Evolutionary conservation across 1,140 invertebrate genomes (phyloP), one percentile per base, ranked within the genome.

Genomic region (Ephestia elutella): DNA sequence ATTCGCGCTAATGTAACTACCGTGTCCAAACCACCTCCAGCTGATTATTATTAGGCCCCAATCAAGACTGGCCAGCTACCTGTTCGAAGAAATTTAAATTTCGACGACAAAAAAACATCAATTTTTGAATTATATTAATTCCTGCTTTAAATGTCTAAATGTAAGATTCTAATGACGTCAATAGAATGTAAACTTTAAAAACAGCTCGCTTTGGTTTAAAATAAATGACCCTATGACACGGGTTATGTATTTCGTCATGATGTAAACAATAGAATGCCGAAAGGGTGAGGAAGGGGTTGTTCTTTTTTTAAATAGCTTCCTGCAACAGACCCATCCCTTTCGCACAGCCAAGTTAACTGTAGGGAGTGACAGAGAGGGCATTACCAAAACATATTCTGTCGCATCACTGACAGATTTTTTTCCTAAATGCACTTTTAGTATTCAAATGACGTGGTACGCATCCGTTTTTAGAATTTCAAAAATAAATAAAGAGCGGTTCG

Each of bases 231-330:
- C 25, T 20, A 11, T 1, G 15, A 38, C 19, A 57, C 54, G 50
- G 57, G 60, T 66, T 82, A 78, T 57, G 73, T 72, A 54, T 80
- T 80, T 64, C 57, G 62, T 62, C 58, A 63, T 25, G 19, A 66
- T 57, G 64, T 79, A 80, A 82, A 81, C 79, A 85, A 83, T 79
- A 74, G 74, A 81, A 80, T 79, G 71, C 69, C 70, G 68, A 79
- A 83, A 86, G 85, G 84, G 81, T 82, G 71, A 82, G 68, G 85
- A 83, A 86, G 82, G n/a, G 85, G 82, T 86, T 83, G 81, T 78
- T 75, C 75, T 84, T 87, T 87, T 86, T 87, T 86, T 79, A 71
- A 77, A 73, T 70, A 70, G 80, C 81, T 85, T 87, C 82, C 82
- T 83, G 79, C 76, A 78, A 70, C 56, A 50, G 48, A 38, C 49